These are phyloP conservation scores for Phocides pigmalion DNA, from an alignment of 1,140 invertebrate genomes.

Conservation along the genomic window DNA sequence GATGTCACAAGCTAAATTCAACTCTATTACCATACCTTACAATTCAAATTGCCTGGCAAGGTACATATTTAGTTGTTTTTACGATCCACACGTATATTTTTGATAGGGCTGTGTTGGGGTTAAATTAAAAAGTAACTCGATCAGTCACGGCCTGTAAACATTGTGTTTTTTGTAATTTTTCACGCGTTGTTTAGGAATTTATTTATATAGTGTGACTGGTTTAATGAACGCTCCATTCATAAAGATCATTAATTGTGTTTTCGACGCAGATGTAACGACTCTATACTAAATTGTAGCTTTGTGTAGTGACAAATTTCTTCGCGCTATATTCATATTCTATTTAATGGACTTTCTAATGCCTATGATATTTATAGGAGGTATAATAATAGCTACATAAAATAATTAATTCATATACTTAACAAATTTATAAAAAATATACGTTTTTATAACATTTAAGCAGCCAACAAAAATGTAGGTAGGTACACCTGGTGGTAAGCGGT, in stretches of 20 bases:
- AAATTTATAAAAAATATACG: no score
- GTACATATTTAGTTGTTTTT: conserved; percentile 9
- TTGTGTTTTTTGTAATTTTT: conserved; percentile 65
- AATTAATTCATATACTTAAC: no score
- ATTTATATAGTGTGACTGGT: conserved; percentile 65
- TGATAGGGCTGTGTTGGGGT: conserved; percentile 59
- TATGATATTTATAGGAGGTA: conserved; percentile 25
- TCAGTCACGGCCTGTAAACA: conserved; percentile 65
- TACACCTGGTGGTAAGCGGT: no score
- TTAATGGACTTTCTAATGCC: conserved; percentile 24
- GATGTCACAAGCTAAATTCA: neutral
- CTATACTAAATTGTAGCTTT: conserved; percentile 37
- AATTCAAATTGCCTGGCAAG: conserved; percentile 25
- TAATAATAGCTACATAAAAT: neutral
- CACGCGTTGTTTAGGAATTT: conserved; percentile 72
- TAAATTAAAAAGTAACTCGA: conserved; percentile 48
- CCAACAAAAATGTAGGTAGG: no score
- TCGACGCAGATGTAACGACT: conserved; percentile 46
- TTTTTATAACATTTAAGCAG: no score
- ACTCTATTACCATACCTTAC: conserved; percentile 14
- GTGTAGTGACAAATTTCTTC: conserved; percentile 41
- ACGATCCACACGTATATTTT: conserved; percentile 28
- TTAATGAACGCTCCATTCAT: conserved; percentile 43
- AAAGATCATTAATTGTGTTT: conserved; percentile 53
- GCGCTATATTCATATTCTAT: conserved; percentile 20